Evolutionary conservation across 2,888 invertebrate genomes (phyloP).

Genomic region (Lottia gigantea): DNA sequence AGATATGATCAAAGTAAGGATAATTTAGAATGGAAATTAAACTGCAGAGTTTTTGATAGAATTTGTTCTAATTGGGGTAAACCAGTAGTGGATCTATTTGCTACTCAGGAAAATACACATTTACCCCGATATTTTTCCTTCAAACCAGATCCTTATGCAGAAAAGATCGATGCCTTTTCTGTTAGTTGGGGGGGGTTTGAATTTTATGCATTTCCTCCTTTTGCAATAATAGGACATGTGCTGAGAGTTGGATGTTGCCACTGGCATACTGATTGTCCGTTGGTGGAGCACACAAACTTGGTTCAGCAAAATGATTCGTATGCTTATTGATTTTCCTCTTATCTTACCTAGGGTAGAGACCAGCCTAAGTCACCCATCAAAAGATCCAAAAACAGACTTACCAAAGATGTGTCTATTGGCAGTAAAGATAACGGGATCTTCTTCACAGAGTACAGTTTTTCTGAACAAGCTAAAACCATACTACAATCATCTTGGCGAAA

Average conservation of each 20-base stretch:
- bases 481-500: background rate
- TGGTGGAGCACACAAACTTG: constrained; percentile 27
- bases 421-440: constrained; percentile 4
- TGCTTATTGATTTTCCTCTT: background rate
- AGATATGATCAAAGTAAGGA: background rate
- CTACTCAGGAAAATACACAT: constrained; percentile 17
- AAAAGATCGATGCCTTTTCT: constrained; percentile 21
- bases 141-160: constrained; percentile 20
- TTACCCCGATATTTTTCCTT: constrained; percentile 12
- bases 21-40: constrained; percentile 18
- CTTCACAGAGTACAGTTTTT: background rate
- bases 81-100: constrained; percentile 24
- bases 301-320: constrained; percentile 24
- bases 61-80: background rate
- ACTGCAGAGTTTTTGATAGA: background rate
- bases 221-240: constrained; percentile 12
- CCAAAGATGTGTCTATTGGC: constrained; percentile 16
- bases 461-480: background rate
- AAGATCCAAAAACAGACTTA: background rate
- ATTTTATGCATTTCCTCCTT: constrained; percentile 30
- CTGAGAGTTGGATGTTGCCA: constrained; percentile 16
- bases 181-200: constrained; percentile 1
- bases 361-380: background rate
- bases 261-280: constrained; percentile 20
- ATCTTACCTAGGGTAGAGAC: background rate